Base-by-base conservation (phyloP, 2,113 vertebrate species). In the Lepus timidus region DNA sequence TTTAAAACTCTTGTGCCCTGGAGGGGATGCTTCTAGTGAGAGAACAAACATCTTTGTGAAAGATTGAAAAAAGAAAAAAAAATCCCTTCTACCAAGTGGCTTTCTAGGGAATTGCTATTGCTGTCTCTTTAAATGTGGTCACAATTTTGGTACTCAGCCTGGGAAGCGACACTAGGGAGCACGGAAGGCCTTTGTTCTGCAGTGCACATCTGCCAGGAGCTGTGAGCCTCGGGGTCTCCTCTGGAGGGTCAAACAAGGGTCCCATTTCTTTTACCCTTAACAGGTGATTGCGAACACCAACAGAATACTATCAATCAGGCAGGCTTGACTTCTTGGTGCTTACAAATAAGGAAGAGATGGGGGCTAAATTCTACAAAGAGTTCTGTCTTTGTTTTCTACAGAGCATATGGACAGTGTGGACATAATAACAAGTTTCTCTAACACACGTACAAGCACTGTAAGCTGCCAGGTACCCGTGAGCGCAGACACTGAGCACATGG, bases 61-160 rank as follows among this genome's bases (percentile, higher is more conserved):
- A 74, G 61, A 36, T 58, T 58, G 55, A 58, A 58, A 58, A 58
- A 44, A 92, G 68, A 62, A 70, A 55, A 67, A 75, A 86, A 85
- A 93, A 39, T 88, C 23, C 81, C 14, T 94, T 92, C 71, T 33
- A 79, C 49, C 75, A 87, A 83, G 85, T 90, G 76, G 55, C 29
- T 90, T 94, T 82, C 75, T 92, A 44, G 36, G 64, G 74, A 74
- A 83, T 86, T 90, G 13, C 29, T 64, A 65, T 82, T 23, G 33
- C 0, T 31, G 52, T 80, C n/a, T 2, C 83, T 83, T 89, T 65
- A 86, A 83, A 44, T 1, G 14, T 29, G 61, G 29, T 44, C 78
- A 49, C 33, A 74, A 9, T 20, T 49, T 55, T 75, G 51, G 58
- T 12, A 73, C 27, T 44, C 3, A 55, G 51, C 55, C 1, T 55